These are phyloP conservation scores for Trichonephila clavata DNA, from an alignment of 1,140 invertebrate species.

Conservation along the genomic window DNA sequence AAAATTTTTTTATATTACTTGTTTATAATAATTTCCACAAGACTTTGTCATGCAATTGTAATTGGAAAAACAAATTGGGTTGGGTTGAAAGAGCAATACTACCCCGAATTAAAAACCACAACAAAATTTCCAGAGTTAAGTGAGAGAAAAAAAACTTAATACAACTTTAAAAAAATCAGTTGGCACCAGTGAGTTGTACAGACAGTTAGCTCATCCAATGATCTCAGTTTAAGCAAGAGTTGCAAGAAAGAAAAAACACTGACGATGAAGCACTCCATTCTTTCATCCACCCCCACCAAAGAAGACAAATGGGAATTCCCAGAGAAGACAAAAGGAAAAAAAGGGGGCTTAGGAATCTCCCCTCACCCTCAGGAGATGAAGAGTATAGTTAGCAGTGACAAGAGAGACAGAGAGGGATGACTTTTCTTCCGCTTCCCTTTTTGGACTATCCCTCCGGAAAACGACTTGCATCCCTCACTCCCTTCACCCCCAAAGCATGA, in stretches of 20 bases:
- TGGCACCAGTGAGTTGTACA: too few species aligned
- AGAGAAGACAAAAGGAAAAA: background rate
- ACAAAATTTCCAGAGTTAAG: too few species aligned
- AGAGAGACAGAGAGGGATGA: background rate
- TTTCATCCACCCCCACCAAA: background rate
- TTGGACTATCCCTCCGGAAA: background rate
- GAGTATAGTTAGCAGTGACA: background rate
- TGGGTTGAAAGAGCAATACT: too few species aligned
- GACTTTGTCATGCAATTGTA: too few species aligned
- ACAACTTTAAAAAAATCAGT: too few species aligned
- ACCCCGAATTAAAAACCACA: too few species aligned
- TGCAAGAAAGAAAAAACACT: background rate
- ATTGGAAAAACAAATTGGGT: too few species aligned
- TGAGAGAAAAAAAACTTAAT: too few species aligned
- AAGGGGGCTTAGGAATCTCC: background rate
- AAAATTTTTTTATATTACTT: too few species aligned
- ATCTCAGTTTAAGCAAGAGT: background rate
- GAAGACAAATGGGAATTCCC: background rate
- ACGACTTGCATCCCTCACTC: background rate
- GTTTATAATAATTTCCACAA: too few species aligned
- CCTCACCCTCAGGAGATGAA: background rate
- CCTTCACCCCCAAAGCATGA: background rate
- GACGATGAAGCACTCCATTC: background rate
- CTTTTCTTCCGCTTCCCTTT: background rate
- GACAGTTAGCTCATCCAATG: too few species aligned